Conservation (phyloP, 2,888 invertebrate species). For the Hedya salicella region DNA sequence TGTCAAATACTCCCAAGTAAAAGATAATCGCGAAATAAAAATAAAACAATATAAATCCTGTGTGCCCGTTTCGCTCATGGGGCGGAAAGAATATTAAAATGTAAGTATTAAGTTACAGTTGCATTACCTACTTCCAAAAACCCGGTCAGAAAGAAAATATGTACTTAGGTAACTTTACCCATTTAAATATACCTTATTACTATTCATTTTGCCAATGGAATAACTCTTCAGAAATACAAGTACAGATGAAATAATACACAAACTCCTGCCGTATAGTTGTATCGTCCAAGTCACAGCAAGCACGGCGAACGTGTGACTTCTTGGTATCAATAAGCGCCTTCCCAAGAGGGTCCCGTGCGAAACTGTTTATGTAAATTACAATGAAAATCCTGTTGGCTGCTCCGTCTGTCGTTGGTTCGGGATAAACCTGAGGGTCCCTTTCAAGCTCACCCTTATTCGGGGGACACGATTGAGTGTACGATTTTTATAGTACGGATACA, state of each 20-base stretch:
- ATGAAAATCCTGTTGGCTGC: slow-evolving; percentile 61
- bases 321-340: slow-evolving; percentile 56
- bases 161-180: too few species aligned
- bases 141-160: too few species aligned
- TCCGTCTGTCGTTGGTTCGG: slow-evolving; percentile 65
- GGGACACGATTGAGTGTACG: slow-evolving; percentile 71
- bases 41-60: too few species aligned
- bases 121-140: too few species aligned
- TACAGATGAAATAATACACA: not conserved
- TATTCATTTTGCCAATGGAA: too few species aligned
- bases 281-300: not conserved
- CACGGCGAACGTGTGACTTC: slow-evolving; percentile 31
- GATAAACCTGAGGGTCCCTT: slow-evolving; percentile 68
- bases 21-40: too few species aligned
- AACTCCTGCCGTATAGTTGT: not conserved
- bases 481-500: slow-evolving; percentile 77
- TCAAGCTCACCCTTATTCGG: slow-evolving; percentile 70
- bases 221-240: too few species aligned
- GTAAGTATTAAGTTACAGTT: too few species aligned
- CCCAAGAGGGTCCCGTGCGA: slow-evolving; percentile 56
- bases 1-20: too few species aligned
- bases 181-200: too few species aligned
- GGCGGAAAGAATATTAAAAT: too few species aligned
- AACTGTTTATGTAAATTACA: slow-evolving; percentile 73
- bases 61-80: too few species aligned